Base-by-base conservation (phyloP, 2,797 vertebrate genomes). In the Pyrocephalus nanus region DNA sequence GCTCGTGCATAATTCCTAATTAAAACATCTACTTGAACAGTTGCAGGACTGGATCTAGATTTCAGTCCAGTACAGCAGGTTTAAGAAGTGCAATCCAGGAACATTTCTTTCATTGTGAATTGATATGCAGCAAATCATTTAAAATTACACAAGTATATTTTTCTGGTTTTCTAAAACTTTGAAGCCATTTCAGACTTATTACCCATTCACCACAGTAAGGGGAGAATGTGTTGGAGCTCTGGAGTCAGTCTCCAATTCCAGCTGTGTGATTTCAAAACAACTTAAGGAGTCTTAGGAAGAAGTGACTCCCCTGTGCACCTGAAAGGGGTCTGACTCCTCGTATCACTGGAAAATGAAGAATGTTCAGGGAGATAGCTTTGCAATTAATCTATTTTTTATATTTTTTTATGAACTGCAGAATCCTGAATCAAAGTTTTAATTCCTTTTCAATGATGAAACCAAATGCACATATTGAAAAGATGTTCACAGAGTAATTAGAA, bases 351-450 rank as follows among this genome's bases (percentile, higher is more conserved):
- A 93, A 91, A 78, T 45, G 36, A 77, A 80, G 69, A 91, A 82
- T 61, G 83, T 88, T 94, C 84, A 96, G 85, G 83, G 94, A 92
- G 72, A 83, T 71, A 93, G 83, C 32, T 96, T 93, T 89, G 86
- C 83, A 93, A 78, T 47, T 45, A 50, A 58, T 79, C 54, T 92
- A 83, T 93, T 90, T 97, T 96, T 91, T 93, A 64, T 87, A 86
- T 92, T 92, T 95, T 95, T 96, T 61, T 95, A 93, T 74, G 86
- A 79, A 94, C 62, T 69, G 40, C 42, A 84, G 64, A 95, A 79
- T 75, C 55, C 50, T 85, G 70, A 93, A 76, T 73, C n/a, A 50
- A 78, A 88, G 45, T 93, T 95, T 72, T 81, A n/a, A 72, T 62
- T 88, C 48, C 47, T 95, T 91, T 90, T 70, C 85, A 86, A 23